Percentiles rank a stretch among this genome's conserved stretches.
Conservation (phyloP, 2,797 vertebrate species). For the Aviceda leuphotes region DNA sequence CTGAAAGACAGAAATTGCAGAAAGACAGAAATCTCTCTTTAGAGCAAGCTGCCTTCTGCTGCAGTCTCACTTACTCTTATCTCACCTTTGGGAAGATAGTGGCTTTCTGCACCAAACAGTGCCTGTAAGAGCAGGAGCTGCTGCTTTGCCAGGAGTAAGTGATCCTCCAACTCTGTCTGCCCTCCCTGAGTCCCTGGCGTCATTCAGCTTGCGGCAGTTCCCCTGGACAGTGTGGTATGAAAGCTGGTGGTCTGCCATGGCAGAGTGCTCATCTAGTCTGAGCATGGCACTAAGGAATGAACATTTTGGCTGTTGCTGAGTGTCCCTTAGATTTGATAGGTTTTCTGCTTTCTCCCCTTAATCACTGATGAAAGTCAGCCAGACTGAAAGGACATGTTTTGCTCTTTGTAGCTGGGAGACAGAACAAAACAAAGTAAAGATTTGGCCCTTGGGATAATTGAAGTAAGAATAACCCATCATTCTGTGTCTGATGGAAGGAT, state of each 20-base stretch:
- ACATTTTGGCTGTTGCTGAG: neutral
- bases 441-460: conserved; percentile 28
- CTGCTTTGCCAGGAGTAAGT: neutral
- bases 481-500: neutral
- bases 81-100: neutral
- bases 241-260: neutral
- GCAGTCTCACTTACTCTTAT: neutral
- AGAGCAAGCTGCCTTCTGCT: neutral
- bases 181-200: neutral
- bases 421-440: conserved; percentile 55
- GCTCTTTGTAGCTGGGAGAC: conserved; percentile 50
- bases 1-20: neutral
- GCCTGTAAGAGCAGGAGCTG: neutral
- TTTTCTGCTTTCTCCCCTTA: conserved; percentile 2
- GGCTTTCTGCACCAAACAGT: neutral
- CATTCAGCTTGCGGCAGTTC: neutral
- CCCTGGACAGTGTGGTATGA: neutral
- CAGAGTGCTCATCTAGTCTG: neutral
- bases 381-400: conserved; percentile 49
- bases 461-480: conserved; percentile 31
- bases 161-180: neutral
- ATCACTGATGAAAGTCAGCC: conserved; percentile 40
- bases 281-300: neutral
- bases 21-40: neutral
- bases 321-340: neutral